Conservation (phyloP, 2,888 invertebrate genomes). For the Mimas tiliae region DNA sequence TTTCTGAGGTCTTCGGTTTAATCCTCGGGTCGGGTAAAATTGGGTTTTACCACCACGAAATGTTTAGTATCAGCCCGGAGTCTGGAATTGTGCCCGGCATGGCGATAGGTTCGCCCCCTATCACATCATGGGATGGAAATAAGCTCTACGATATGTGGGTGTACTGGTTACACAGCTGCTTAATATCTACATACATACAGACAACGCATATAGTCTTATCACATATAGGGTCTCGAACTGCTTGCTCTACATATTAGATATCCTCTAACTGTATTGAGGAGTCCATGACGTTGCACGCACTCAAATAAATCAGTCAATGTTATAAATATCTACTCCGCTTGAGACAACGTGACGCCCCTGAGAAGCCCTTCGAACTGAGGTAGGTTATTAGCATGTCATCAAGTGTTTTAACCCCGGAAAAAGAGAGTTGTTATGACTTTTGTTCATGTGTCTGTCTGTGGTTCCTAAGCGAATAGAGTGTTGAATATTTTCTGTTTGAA, state of each 20-base stretch:
- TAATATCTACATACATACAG: slow-evolving; percentile 1
- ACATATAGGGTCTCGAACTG: not conserved
- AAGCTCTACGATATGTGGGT: too few species aligned
- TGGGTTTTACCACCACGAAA: too few species aligned
- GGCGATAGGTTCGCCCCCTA: too few species aligned
- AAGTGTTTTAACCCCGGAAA: not conserved
- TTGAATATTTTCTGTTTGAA: too few species aligned
- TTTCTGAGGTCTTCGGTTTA: too few species aligned
- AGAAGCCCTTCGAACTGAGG: slow-evolving; percentile 1
- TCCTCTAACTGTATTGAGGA: not conserved
- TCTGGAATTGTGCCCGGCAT: too few species aligned
- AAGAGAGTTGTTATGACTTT: not conserved
- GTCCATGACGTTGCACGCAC: slow-evolving; percentile 5
- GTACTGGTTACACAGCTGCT: too few species aligned
- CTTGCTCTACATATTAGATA: not conserved
- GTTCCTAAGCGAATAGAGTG: too few species aligned
- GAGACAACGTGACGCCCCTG: not conserved
- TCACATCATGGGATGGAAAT: too few species aligned
- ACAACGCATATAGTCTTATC: not conserved
- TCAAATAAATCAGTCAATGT: slow-evolving; percentile 14
- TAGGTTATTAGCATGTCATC: not conserved
- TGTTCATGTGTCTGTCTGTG: too few species aligned
- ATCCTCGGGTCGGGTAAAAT: too few species aligned
- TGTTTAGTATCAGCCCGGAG: too few species aligned
- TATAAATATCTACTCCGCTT: not conserved